Evolutionary conservation across 2,113 vertebrate species (phyloP), one percentile per base, ranked within the genome.

Genomic region (Coturnix japonica): DNA sequence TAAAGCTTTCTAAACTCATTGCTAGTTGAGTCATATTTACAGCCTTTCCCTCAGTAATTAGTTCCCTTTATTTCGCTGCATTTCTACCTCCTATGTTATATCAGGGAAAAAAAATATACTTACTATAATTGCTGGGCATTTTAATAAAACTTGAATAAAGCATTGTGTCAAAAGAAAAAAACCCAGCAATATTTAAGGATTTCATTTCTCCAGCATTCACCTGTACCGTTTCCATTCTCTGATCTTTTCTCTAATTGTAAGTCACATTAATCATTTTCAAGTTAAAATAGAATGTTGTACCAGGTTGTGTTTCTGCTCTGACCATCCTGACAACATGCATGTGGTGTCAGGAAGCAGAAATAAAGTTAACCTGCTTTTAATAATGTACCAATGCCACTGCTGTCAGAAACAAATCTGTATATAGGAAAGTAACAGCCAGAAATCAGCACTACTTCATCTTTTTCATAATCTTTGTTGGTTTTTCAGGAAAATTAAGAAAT

Each of bases 21-120:
- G 78, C 75, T 92, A 23, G 64, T 43, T 89, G 74, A 94, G 73
- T 94, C 90, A 76, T 70, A 69, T n/a, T 67, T n/a, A 8, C 71
- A 89, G 78, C 91, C 43, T 92, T 92, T 43, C 56, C 75, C 81
- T 87, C 75, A 15, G 46, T 56, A 92, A 93, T 96, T 91, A 82
- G 74, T 30, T 85, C 35, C 37, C 74, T 87, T 94, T 64, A 59
- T 92, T 87, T 93, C 72, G 21, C 56, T 80, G 20, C 47, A 33
- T 82, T 85, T 65, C 64, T 75, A 76, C 49, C 64, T 91, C 75
- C 21, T 41, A 43, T 63, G 10, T 89, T 93, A 64, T 69, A 63
- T 63, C 18, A 9, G 44, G 44, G 72, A 35, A 49, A 63, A 49
- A n/a, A 43, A 5, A 0, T 37, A 0, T 89, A 84, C 85, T 44